A percentile compares a stretch with the other conserved stretches of the same genome.
These are phyloP conservation scores for Trichonephila inaurata DNA, from an alignment of 1,140 invertebrate species.

Conservation along the genomic window DNA sequence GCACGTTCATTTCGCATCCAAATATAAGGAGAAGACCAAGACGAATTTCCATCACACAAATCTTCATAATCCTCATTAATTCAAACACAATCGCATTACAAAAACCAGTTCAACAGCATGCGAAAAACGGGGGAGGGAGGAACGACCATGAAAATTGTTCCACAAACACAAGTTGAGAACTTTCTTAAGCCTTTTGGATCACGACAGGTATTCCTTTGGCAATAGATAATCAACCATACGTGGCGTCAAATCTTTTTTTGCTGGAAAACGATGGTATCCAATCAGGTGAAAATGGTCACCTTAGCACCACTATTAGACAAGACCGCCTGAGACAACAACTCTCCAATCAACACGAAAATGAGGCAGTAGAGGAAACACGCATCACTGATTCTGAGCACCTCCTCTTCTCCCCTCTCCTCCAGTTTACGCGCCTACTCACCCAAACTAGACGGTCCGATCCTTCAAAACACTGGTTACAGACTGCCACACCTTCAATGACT, in stretches of 20 bases:
- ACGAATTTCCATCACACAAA: background rate
- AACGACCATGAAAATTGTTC: background rate
- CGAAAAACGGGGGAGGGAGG: background rate
- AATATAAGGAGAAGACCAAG: background rate
- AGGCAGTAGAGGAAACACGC: conserved; percentile 37
- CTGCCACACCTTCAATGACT: background rate
- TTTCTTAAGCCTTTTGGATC: background rate
- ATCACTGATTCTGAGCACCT: background rate
- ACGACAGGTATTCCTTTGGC: background rate
- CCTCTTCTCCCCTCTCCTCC: background rate
- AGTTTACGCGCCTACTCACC: background rate
- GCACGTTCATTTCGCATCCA: background rate
- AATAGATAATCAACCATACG: background rate
- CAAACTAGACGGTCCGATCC: conserved; percentile 24
- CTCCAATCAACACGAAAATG: background rate
- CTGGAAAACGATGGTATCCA: background rate
- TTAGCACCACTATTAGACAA: background rate
- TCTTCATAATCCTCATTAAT: conserved; percentile 32
- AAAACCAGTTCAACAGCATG: conserved; percentile 10
- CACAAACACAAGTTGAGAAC: background rate
- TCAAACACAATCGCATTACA: conserved; percentile 1
- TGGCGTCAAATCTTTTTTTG: background rate
- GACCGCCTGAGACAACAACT: background rate
- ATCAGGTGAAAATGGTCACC: conserved; percentile 3
- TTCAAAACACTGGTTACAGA: background rate